These are phyloP conservation scores for Holocentrus rufus DNA, from an alignment of 2,797 vertebrate species.

Conservation along the genomic window DNA sequence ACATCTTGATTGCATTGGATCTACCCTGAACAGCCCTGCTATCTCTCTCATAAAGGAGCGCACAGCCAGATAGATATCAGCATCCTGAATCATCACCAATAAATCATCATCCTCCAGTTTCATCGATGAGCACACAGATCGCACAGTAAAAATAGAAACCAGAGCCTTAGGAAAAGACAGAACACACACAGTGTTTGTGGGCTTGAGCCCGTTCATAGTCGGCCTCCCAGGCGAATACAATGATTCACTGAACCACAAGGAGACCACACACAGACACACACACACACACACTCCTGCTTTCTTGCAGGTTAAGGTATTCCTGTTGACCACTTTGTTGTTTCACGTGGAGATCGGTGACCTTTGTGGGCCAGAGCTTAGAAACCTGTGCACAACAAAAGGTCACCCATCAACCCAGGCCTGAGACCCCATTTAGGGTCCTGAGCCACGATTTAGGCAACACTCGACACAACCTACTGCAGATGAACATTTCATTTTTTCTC, in stretches of 20 bases:
- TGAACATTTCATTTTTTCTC: constrained; percentile 79
- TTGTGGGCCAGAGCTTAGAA: constrained; percentile 52
- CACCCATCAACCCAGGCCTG: constrained; percentile 51
- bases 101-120: constrained; percentile 7
- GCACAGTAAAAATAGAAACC: constrained; percentile 26
- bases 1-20: too few species aligned
- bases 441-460: constrained; percentile 71
- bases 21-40: too few species aligned
- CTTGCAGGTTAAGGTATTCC: constrained; percentile 48
- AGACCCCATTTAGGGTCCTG: constrained; percentile 65
- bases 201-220: constrained; percentile 12
- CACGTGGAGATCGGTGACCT: constrained; percentile 50
- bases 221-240: constrained; percentile 45
- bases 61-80: neutral
- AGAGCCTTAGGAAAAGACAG: constrained; percentile 21
- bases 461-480: constrained; percentile 71
- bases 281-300: constrained; percentile 39
- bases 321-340: constrained; percentile 50
- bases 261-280: constrained; percentile 33
- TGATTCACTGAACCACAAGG: constrained; percentile 47
- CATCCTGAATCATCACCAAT: neutral
- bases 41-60: too few species aligned
- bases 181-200: neutral
- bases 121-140: constrained; percentile 15
- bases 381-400: constrained; percentile 48